Base-by-base conservation (phyloP, 2,888 invertebrate genomes). In the Hydriomena furcata region DNA sequence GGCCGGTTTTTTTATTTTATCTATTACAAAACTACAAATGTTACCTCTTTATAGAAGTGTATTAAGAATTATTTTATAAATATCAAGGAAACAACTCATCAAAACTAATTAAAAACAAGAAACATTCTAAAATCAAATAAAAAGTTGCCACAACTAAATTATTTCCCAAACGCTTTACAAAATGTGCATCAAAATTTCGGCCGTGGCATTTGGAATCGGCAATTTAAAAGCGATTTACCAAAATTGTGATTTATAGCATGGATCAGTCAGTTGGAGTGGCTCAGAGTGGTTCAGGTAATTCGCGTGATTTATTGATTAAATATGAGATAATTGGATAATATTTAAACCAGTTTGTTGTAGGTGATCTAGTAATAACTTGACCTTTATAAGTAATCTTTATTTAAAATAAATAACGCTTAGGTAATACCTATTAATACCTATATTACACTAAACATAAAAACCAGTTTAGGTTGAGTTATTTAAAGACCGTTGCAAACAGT, bases 201-300 rank as follows among this genome's bases (percentile, higher is more conserved):
- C 40, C 47, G 47, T 38, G 47, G 38, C 52, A 52, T 52, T 52
- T 46, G 35, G 46, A 47, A 44, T 43, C 52, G 34, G 47, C 50
- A 55, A 51, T 55, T 55, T 55, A 44, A 51, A 55, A 55, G 42
- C 44, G 47, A 55, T 51, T 51, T 51, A 55, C 38, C 42, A 48
- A 55, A 55, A 51, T 44, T 44, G 40, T 55, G 55, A 55, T 55
- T 55, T 55, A 55, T 47, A 44, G 42, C 51, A 7, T 35, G 25
- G 17, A 49, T 54, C 53, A 54, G 44, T 55, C 54, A 55, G 50
- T 43, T 37, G 24, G 46, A 32, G 17, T 21, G 40, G 48, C 6
- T 36, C 42, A 30, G 46, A 32, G 17, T 21, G 40, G 48, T 5
- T 36, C 30, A 20, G 48, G 21, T 31, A 42, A 42, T 49, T 53